Evolutionary conservation across 2,113 vertebrate species (phyloP).

Genomic region (Lepisosteus oculatus): DNA sequence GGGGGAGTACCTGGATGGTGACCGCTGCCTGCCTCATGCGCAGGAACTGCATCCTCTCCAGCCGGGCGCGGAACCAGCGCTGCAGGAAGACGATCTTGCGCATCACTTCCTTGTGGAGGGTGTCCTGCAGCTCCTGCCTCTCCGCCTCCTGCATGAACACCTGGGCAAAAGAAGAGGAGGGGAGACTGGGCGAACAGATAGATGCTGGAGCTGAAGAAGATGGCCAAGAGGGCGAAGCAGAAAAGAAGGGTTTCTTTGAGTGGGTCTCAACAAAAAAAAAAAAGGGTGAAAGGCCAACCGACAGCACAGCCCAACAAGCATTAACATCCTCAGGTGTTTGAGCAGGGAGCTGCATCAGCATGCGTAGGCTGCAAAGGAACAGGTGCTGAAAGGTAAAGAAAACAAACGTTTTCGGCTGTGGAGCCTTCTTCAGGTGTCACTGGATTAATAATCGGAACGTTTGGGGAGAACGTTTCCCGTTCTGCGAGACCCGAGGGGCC

Average conservation of each 20-base stretch:
- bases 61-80: conserved; percentile 79
- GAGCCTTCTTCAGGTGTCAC: too few relatives aligned
- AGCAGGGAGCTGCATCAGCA: too few relatives aligned
- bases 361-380: not conserved
- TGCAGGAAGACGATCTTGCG: conserved; percentile 89
- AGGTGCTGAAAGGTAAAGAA: not conserved
- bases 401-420: too few relatives aligned
- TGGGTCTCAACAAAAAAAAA: too few relatives aligned
- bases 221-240: too few relatives aligned
- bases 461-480: too few relatives aligned
- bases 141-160: conserved; percentile 93
- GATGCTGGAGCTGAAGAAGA: too few relatives aligned
- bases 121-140: conserved; percentile 85
- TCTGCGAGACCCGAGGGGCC: not conserved
- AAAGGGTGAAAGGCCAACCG: not conserved
- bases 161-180: conserved; percentile 49
- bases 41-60: conserved; percentile 80
- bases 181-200: too few relatives aligned
- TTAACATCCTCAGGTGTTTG: too few relatives aligned
- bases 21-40: conserved; percentile 67
- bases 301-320: too few relatives aligned
- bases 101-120: conserved; percentile 88
- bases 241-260: too few relatives aligned
- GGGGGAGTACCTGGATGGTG: conserved; percentile 75
- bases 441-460: too few relatives aligned